phyloP scores from a whole-genome alignment of 2,888 invertebrate species.

The Archips xylosteana region DNA sequence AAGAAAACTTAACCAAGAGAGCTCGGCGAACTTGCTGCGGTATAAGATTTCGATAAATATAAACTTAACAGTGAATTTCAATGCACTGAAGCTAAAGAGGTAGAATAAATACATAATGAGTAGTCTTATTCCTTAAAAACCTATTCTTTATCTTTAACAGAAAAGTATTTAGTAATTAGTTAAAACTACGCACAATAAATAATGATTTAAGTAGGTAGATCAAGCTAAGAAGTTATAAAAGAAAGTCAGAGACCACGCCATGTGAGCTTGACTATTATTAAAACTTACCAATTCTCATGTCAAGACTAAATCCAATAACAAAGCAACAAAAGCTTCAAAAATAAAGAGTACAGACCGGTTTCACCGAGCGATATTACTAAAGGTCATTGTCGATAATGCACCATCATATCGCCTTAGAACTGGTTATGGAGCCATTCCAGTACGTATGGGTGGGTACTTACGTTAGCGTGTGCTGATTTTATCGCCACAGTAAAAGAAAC shows the following conservation, averaged over 20 bases:
- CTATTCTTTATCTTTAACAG: too few relatives aligned
- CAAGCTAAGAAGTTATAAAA: background rate
- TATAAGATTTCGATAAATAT: slow-evolving; percentile 33
- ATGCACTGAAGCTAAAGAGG: background rate
- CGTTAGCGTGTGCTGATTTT: slow-evolving; percentile 30
- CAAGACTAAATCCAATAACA: slow-evolving; percentile 31
- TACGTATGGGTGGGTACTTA: slow-evolving; percentile 14
- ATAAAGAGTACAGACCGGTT: slow-evolving; percentile 52
- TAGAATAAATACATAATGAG: background rate
- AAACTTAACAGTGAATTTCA: slow-evolving; percentile 30
- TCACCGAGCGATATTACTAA: slow-evolving; percentile 57
- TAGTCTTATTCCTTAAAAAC: background rate
- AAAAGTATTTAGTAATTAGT: background rate
- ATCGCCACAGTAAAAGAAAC: slow-evolving; percentile 2
- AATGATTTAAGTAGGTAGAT: background rate
- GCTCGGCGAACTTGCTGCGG: slow-evolving; percentile 22
- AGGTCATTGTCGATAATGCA: slow-evolving; percentile 58
- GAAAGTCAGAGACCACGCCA: slow-evolving; percentile 15
- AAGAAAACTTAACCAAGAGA: slow-evolving; percentile 34
- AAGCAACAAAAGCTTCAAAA: slow-evolving; percentile 34
- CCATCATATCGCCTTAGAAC: slow-evolving; percentile 29
- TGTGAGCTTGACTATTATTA: background rate
- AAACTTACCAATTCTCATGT: slow-evolving; percentile 11
- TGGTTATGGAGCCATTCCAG: slow-evolving; percentile 27
- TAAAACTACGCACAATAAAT: background rate